Conservation (phyloP, 2,888 invertebrate species). For the Dynastes tityus region DNA sequence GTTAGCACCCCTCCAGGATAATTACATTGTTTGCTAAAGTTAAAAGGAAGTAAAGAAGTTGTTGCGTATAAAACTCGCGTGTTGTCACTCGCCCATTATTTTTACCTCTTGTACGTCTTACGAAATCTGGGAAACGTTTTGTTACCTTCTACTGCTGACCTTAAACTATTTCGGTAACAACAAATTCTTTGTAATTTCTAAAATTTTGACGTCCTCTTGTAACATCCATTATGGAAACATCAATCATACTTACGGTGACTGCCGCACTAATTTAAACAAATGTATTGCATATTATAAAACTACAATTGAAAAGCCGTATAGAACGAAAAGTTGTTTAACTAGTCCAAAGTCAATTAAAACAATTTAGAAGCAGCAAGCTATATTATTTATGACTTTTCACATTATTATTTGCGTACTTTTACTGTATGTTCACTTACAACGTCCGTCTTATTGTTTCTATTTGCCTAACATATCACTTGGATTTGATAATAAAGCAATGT, state of each 20-base stretch:
- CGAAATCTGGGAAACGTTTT: conserved; percentile 48
- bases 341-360: too few species aligned
- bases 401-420: too few species aligned
- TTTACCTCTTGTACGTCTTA: conserved; percentile 15
- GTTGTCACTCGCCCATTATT: conserved; percentile 53
- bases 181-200: conserved; percentile 35
- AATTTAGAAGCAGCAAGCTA: too few species aligned
- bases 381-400: too few species aligned
- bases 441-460: too few species aligned
- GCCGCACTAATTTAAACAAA: conserved; percentile 15
- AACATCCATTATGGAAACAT: conserved; percentile 25
- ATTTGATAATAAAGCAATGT: too few species aligned
- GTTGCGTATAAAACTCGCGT: conserved; percentile 58
- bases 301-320: too few species aligned
- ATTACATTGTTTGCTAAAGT: conserved; percentile 59
- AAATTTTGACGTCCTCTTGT: conserved; percentile 29
- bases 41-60: conserved; percentile 59
- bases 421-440: too few species aligned
- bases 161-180: conserved; percentile 50
- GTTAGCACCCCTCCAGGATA: conserved; percentile 58
- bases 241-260: conserved; percentile 28
- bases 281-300: too few species aligned
- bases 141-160: conserved; percentile 47
- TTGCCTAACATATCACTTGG: too few species aligned
- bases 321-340: too few species aligned